Evolutionary conservation across 2,113 vertebrate species (phyloP).

Genomic region (Oceanites oceanicus): DNA sequence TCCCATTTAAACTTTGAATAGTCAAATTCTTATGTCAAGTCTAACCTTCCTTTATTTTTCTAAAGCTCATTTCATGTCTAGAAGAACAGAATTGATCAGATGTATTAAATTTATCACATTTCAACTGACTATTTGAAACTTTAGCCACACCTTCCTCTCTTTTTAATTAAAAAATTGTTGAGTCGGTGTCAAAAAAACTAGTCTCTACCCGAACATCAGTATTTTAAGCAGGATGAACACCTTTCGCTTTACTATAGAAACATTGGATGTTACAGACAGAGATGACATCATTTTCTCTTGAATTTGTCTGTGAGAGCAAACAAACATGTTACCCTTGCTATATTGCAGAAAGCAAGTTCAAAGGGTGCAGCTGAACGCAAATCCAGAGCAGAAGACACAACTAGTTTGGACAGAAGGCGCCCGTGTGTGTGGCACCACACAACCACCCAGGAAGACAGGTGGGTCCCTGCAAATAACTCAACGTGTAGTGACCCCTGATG

Average conservation of each 20-base stretch:
- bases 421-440: not conserved
- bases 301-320: not conserved
- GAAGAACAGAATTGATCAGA: not conserved
- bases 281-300: not conserved
- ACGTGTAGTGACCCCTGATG: not conserved
- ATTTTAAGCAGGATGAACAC: not conserved
- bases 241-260: not conserved
- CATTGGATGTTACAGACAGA: not conserved
- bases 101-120: not conserved
- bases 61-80: rapidly evolving
- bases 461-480: not conserved
- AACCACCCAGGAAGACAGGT: not conserved
- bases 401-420: not conserved
- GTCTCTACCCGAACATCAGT: rapidly evolving
- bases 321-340: not conserved
- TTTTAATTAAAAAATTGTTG: not conserved
- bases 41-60: not conserved
- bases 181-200: not conserved
- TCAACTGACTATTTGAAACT: not conserved
- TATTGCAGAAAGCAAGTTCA: not conserved
- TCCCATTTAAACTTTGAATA: not conserved
- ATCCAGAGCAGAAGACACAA: not conserved
- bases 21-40: not conserved
- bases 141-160: not conserved
- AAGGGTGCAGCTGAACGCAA: not conserved